Percentiles rank a stretch among this genome's conserved stretches.
Evolutionary conservation across 2,888 invertebrate species (phyloP).

Genomic region (Villa cingulata): DNA sequence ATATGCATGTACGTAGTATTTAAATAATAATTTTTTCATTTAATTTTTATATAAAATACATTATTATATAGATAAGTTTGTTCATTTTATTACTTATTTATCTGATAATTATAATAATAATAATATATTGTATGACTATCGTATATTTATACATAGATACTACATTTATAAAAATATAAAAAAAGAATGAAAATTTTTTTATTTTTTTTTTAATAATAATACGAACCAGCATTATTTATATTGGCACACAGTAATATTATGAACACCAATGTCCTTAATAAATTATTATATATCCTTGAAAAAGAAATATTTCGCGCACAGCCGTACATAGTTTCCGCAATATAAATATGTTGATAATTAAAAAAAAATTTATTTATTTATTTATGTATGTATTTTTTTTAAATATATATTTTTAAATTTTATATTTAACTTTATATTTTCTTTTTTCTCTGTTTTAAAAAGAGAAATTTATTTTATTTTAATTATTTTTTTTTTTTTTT

Average conservation of each 20-base stretch:
- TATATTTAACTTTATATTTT: background rate
- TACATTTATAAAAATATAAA: background rate
- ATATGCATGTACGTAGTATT: no score
- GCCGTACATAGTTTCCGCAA: conserved; percentile 17
- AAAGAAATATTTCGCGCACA: conserved; percentile 18
- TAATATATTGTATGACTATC: no score
- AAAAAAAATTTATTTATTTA: background rate
- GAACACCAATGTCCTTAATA: conserved; percentile 21
- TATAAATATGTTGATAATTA: no score
- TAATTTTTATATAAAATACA: no score
- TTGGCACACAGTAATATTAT: conserved; percentile 22
- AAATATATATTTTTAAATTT: background rate
- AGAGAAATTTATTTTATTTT: background rate
- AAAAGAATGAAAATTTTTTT: background rate
- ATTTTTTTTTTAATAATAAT: background rate
- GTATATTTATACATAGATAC: background rate
- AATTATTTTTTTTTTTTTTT: background rate
- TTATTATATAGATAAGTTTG: no score
- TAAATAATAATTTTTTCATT: no score
- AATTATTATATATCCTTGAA: conserved; percentile 21
- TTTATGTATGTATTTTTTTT: background rate
- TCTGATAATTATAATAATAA: no score
- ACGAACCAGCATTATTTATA: conserved; percentile 18
- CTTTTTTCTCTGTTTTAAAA: no score
- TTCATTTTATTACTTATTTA: no score